Evolutionary conservation across 2,888 invertebrate genomes (phyloP).

Genomic region (Doris montereyensis): DNA sequence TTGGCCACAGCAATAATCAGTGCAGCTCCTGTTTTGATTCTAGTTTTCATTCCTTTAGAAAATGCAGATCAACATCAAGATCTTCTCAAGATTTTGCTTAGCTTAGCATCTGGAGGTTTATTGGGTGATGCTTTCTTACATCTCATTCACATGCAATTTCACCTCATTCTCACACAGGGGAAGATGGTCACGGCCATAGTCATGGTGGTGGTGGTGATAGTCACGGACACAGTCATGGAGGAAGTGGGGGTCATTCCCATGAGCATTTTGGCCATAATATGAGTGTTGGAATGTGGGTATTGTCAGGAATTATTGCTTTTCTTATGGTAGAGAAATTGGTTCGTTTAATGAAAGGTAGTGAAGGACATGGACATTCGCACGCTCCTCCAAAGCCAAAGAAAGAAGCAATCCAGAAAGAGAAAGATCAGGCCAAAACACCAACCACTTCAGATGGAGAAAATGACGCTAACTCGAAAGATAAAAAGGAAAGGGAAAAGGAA

Average conservation of each 20-base stretch:
- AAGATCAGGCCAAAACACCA: slow-evolving; percentile 24
- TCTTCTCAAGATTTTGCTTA: slow-evolving; percentile 83
- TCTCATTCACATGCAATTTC: slow-evolving; percentile 92
- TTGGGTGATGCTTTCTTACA: slow-evolving; percentile 99
- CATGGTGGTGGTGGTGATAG: slow-evolving; percentile 75
- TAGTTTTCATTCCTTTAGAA: slow-evolving; percentile 93
- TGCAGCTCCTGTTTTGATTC: slow-evolving; percentile 92
- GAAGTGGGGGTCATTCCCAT: slow-evolving; percentile 75
- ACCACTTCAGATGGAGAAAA: too few relatives aligned
- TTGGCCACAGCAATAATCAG: slow-evolving; percentile 94
- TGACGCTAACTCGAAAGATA: not conserved
- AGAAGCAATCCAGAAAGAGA: slow-evolving; percentile 6
- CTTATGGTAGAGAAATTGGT: slow-evolving; percentile 89
- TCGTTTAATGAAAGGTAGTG: slow-evolving; percentile 83
- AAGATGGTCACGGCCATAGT: slow-evolving; percentile 64
- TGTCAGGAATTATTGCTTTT: slow-evolving; percentile 93
- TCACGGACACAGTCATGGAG: slow-evolving; percentile 59
- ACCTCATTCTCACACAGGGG: slow-evolving; percentile 70
- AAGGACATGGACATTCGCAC: slow-evolving; percentile 79
- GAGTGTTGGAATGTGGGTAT: slow-evolving; percentile 93
- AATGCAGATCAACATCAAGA: slow-evolving; percentile 83
- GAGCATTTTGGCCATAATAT: slow-evolving; percentile 83
- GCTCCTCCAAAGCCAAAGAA: too few relatives aligned
- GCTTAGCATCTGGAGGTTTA: slow-evolving; percentile 79
- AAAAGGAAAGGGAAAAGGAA: not conserved